Evolutionary conservation across 2,113 vertebrate species (phyloP).

Genomic region (Eolophus roseicapilla): DNA sequence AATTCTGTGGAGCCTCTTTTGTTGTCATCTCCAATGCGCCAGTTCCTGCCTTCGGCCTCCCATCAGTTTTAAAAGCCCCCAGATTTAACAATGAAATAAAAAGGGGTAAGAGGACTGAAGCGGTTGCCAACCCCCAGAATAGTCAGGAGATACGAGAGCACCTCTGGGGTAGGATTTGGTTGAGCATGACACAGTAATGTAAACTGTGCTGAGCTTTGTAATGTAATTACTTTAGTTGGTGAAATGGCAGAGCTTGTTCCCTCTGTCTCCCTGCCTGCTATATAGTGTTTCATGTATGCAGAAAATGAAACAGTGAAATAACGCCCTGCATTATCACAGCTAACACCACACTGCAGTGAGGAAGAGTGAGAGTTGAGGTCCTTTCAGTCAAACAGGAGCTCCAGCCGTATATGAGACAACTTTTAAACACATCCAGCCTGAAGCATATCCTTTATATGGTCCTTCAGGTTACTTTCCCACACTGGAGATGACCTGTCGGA

Average conservation of each 20-base stretch:
- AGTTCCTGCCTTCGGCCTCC: conserved; percentile 47
- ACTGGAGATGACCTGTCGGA: background rate
- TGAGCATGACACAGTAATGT: background rate
- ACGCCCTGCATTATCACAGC: background rate
- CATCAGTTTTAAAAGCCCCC: conserved; percentile 52
- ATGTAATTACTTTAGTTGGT: background rate
- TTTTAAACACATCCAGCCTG: background rate
- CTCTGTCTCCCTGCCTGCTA: background rate
- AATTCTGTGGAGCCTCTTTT: conserved; percentile 59
- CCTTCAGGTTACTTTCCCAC: background rate
- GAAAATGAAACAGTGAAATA: background rate
- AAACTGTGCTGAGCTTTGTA: background rate
- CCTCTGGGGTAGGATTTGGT: conserved; percentile 25
- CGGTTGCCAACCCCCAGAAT: conserved; percentile 18
- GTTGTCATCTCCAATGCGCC: conserved; percentile 61
- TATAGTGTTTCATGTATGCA: background rate
- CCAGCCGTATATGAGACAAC: background rate
- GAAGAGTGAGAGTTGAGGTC: background rate
- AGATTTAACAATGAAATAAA: background rate
- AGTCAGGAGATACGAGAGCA: background rate
- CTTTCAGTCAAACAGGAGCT: background rate
- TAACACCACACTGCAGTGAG: background rate
- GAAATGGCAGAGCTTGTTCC: background rate
- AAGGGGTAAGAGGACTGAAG: background rate
- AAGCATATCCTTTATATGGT: background rate